These are phyloP conservation scores for Caenorhabditis remanei DNA, from an alignment of 1,140 invertebrate species.

Conservation along the genomic window DNA sequence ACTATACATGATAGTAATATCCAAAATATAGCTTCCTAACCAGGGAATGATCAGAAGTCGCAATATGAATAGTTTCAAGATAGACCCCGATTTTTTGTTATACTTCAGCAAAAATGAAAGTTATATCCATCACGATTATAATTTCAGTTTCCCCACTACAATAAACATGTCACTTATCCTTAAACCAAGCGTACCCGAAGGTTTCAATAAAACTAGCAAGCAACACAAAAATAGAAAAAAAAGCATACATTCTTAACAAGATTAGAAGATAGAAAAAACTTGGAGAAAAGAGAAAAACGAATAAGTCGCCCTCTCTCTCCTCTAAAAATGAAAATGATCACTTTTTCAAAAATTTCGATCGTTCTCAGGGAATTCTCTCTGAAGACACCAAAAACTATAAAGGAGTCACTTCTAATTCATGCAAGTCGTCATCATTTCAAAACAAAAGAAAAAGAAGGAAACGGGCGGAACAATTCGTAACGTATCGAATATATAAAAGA, in stretches of 20 bases:
- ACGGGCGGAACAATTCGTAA: neutral
- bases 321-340: neutral
- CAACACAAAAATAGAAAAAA: neutral
- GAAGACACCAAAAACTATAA: neutral
- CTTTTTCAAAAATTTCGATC: neutral
- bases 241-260: conserved; percentile 19
- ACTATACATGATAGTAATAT: no score
- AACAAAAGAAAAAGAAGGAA: neutral
- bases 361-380: neutral
- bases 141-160: neutral
- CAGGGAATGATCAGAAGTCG: no score
- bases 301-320: neutral
- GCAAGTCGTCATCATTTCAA: neutral
- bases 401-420: neutral
- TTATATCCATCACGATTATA: neutral
- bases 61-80: no score
- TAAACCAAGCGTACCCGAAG: no score
- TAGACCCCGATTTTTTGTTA: no score
- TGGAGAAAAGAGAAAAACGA: neutral
- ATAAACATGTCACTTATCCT: no score
- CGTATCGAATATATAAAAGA: neutral
- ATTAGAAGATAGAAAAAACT: neutral
- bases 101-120: no score
- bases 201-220: no score
- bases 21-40: no score